Percentiles rank a stretch among this genome's conserved stretches.
Evolutionary conservation across 2,797 vertebrate species (phyloP).

Genomic region (Eurystomus glaucurus): DNA sequence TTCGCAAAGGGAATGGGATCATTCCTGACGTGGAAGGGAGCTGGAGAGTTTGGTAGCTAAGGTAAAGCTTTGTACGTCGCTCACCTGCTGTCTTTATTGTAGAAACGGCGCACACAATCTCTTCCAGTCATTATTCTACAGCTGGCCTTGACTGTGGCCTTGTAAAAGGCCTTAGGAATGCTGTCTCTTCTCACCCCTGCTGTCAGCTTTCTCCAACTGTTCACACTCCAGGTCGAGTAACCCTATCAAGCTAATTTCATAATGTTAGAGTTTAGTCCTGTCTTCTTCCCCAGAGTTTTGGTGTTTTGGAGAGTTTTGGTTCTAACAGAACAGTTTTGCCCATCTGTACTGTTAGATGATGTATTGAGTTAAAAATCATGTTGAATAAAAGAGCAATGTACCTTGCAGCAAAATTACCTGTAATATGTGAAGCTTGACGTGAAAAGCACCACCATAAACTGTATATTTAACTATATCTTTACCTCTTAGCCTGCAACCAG

Average conservation of each 20-base stretch:
- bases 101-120: background rate
- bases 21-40: background rate
- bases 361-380: background rate
- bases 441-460: background rate
- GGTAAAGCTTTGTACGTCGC: background rate
- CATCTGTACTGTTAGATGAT: background rate
- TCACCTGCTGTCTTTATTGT: conserved; percentile 17
- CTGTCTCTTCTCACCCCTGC: background rate
- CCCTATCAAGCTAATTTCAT: background rate
- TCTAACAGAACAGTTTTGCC: background rate
- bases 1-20: background rate
- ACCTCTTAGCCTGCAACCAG: background rate
- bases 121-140: background rate
- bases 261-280: background rate
- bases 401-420: background rate
- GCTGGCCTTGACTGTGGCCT: background rate
- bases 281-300: background rate
- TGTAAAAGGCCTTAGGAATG: background rate
- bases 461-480: background rate
- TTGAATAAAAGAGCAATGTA: background rate
- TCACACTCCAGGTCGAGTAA: background rate
- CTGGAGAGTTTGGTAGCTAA: background rate
- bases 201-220: background rate
- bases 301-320: background rate
- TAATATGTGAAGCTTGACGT: background rate